Evolutionary conservation across 2,113 vertebrate genomes (phyloP).

Genomic region (Myrmecobius fasciatus): DNA sequence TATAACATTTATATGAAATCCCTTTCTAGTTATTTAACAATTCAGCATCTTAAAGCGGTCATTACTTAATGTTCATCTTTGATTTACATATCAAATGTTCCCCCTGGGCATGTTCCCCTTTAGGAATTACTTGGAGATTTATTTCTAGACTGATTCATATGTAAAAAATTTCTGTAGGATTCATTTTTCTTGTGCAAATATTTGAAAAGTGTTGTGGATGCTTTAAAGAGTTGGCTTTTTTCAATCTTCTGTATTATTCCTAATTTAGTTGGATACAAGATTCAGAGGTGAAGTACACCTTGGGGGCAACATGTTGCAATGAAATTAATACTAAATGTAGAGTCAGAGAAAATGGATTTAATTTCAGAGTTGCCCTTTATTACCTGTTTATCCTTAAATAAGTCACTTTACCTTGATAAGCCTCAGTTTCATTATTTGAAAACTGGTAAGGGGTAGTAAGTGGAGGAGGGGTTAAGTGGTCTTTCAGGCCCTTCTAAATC

Average conservation of each 20-base stretch:
- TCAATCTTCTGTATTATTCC: neutral
- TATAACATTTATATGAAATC: neutral
- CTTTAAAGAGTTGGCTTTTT: neutral
- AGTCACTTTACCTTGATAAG: neutral
- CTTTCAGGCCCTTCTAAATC: neutral
- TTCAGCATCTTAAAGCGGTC: neutral
- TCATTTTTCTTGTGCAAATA: neutral
- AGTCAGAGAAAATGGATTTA: neutral
- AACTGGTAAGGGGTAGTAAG: neutral
- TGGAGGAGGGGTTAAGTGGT: neutral
- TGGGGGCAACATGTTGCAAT: neutral
- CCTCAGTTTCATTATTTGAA: constrained; percentile 31
- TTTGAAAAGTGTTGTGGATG: neutral
- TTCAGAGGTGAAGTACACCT: neutral
- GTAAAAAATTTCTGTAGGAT: neutral
- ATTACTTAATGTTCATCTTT: neutral
- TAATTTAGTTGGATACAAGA: neutral
- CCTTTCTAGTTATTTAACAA: neutral
- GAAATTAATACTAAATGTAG: neutral
- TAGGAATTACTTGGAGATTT: neutral
- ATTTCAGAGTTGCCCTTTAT: neutral
- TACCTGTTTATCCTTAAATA: neutral
- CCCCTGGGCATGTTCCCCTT: neutral
- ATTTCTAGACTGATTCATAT: neutral
- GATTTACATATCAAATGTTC: neutral